These are phyloP conservation scores for Scolopax rusticola DNA, from an alignment of 2,797 vertebrate species.

Conservation along the genomic window DNA sequence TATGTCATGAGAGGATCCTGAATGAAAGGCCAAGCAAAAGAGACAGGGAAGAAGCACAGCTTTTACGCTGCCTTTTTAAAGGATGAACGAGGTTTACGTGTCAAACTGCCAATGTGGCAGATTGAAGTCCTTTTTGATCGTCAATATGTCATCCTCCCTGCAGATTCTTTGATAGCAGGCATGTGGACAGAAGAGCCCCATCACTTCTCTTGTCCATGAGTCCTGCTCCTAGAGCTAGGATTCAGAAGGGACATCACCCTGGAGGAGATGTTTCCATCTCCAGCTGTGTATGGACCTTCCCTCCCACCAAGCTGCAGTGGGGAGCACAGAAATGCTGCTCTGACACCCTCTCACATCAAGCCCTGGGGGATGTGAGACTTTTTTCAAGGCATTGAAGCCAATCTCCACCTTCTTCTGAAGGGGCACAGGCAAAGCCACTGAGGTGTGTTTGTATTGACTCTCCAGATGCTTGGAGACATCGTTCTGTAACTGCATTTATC, in stretches of 20 bases:
- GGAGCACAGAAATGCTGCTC: fast-evolving
- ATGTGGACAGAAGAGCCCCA: not conserved
- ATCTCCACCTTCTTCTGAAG: not conserved
- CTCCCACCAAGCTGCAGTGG: fast-evolving
- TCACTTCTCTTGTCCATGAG: not conserved
- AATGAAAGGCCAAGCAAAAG: not conserved
- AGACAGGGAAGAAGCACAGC: not conserved
- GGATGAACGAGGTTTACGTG: fast-evolving
- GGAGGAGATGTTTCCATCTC: fast-evolving
- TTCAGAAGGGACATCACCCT: fast-evolving
- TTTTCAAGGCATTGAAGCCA: not conserved
- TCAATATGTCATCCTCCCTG: fast-evolving
- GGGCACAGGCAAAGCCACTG: fast-evolving
- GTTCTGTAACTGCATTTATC: not conserved
- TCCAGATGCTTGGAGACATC: not conserved
- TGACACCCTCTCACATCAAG: not conserved
- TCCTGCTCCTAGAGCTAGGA: not conserved
- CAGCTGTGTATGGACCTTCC: fast-evolving
- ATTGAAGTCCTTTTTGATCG: not conserved
- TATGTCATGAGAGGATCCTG: not conserved
- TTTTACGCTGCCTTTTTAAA: fast-evolving
- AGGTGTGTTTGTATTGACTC: not conserved
- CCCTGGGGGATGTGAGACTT: fast-evolving
- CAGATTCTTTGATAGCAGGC: not conserved
- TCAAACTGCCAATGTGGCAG: not conserved